Percentiles rank a stretch among this genome's conserved stretches.
Conservation (phyloP, 2,797 vertebrate species). For the Spinus pinus region DNA sequence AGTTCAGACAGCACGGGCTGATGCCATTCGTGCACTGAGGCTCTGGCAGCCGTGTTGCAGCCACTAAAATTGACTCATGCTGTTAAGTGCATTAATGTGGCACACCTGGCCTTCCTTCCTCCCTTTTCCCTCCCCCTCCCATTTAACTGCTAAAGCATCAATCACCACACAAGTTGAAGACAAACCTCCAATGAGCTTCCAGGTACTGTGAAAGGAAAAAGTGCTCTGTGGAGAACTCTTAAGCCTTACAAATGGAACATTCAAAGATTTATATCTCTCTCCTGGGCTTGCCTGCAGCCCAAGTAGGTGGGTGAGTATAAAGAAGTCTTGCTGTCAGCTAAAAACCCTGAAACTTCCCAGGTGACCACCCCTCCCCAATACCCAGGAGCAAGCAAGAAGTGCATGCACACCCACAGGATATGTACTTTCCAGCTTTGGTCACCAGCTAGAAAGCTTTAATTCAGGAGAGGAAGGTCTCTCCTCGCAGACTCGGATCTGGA, state of each 20-base stretch:
- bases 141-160: not conserved
- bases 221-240: not conserved
- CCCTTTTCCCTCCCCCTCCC: not conserved
- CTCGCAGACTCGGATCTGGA: not conserved
- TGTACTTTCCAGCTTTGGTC: not conserved
- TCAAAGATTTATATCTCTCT: not conserved
- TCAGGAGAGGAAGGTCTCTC: not conserved
- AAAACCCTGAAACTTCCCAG: accelerated
- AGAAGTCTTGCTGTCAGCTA: not conserved
- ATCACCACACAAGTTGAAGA: not conserved
- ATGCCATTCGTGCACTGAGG: accelerated
- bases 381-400: not conserved
- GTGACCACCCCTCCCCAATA: not conserved
- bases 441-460: not conserved
- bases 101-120: not conserved
- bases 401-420: accelerated
- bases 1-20: not conserved
- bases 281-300: not conserved
- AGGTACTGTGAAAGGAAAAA: not conserved
- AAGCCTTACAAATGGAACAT: not conserved
- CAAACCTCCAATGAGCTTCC: not conserved
- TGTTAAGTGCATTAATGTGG: not conserved
- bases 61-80: not conserved
- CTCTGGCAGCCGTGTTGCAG: not conserved
- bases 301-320: not conserved